These are phyloP conservation scores for Zelostemma sp. DNA, from an alignment of 1,140 invertebrate genomes.

Conservation along the genomic window DNA sequence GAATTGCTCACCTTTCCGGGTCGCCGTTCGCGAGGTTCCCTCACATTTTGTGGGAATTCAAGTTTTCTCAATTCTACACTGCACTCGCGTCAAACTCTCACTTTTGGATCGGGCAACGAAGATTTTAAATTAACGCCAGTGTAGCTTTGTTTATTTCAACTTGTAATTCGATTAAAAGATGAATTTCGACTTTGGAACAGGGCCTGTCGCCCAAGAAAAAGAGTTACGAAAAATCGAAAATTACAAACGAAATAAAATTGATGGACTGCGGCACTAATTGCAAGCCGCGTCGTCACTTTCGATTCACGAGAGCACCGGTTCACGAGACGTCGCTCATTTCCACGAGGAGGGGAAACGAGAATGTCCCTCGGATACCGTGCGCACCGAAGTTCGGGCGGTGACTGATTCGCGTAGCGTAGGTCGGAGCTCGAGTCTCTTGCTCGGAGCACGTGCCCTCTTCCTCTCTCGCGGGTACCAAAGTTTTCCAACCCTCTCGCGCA, in stretches of 20 bases:
- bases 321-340: background rate
- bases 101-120: too few species aligned
- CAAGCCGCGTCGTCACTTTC: background rate
- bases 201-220: background rate
- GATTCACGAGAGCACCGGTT: too few species aligned
- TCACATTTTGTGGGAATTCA: slow-evolving; percentile 3
- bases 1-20: slow-evolving; percentile 1
- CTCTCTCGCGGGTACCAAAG: slow-evolving; percentile 24
- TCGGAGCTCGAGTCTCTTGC: slow-evolving; percentile 46
- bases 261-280: background rate
- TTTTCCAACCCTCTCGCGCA: slow-evolving; percentile 24
- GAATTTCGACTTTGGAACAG: too few species aligned
- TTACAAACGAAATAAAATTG: background rate
- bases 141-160: too few species aligned
- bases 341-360: slow-evolving; percentile 31
- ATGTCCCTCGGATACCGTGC: slow-evolving; percentile 54
- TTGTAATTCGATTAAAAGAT: too few species aligned
- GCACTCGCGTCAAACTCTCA: background rate
- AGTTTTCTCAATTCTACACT: background rate
- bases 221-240: background rate
- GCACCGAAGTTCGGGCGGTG: slow-evolving; percentile 68
- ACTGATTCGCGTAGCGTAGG: slow-evolving; percentile 58
- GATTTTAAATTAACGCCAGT: too few species aligned
- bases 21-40: slow-evolving; percentile 10
- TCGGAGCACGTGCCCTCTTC: slow-evolving; percentile 24